These are phyloP conservation scores for Daubentonia madagascariensis DNA, from an alignment of 2,113 vertebrate genomes.

Conservation along the genomic window DNA sequence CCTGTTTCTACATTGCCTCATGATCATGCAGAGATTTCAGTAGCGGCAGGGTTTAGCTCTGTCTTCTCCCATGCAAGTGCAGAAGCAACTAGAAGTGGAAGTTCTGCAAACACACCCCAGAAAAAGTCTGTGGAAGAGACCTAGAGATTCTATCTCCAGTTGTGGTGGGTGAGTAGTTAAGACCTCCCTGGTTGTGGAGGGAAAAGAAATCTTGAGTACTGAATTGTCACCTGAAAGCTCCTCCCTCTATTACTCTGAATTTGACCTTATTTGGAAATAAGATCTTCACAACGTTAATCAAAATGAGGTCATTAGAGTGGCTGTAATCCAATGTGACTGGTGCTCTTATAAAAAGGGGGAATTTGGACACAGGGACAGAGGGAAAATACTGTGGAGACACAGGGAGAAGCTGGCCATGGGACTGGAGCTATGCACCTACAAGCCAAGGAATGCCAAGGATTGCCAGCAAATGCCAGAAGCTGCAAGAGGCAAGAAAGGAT, in stretches of 20 bases:
- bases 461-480: not conserved
- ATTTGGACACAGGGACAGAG: not conserved
- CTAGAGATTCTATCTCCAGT: not conserved
- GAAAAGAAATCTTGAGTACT: not conserved
- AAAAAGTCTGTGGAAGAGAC: not conserved
- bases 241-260: not conserved
- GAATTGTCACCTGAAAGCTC: not conserved
- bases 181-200: not conserved
- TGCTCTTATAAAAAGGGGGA: not conserved
- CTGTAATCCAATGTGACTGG: not conserved
- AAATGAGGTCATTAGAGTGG: not conserved
- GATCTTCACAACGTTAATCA: not conserved
- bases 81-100: not conserved
- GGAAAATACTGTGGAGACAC: not conserved
- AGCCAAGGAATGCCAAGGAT: not conserved
- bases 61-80: not conserved
- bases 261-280: not conserved
- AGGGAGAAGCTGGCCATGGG: not conserved
- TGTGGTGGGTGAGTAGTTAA: too few relatives aligned
- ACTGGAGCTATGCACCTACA: not conserved
- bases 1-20: not conserved
- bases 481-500: not conserved
- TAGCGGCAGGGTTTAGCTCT: not conserved
- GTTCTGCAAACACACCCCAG: not conserved
- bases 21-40: not conserved